Conservation (phyloP, 2,888 invertebrate species). For the Fabriciana adippe region DNA sequence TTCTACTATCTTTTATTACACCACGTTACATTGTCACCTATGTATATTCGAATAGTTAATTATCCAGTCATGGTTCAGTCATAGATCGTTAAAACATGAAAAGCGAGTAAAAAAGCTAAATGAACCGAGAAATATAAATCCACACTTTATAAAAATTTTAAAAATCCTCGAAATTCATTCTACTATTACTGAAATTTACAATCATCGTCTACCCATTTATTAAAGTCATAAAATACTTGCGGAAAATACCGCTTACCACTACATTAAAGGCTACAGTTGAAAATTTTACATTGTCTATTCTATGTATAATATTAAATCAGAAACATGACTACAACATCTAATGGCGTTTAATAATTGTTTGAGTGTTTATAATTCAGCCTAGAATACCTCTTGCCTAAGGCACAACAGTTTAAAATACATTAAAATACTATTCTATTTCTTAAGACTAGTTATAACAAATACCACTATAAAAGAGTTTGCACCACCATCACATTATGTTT, state of each 20-base stretch:
- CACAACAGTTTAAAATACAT: constrained; percentile 57
- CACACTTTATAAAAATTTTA: constrained; percentile 42
- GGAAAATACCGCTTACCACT: constrained; percentile 61
- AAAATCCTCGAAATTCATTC: constrained; percentile 51
- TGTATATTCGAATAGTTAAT: constrained; percentile 38
- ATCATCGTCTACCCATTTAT: constrained; percentile 45
- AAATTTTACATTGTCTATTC: constrained; percentile 60
- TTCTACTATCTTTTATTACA: constrained; percentile 22
- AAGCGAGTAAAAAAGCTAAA: constrained; percentile 75
- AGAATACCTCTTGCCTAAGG: constrained; percentile 60
- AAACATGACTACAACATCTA: constrained; percentile 40
- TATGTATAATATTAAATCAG: constrained; percentile 50
- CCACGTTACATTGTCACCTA: neutral
- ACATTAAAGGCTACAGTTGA: constrained; percentile 62
- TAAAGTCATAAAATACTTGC: constrained; percentile 53
- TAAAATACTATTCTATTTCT: constrained; percentile 60
- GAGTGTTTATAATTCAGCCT: constrained; percentile 38
- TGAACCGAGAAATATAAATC: constrained; percentile 56
- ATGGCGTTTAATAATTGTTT: constrained; percentile 36
- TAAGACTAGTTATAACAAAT: constrained; percentile 64
- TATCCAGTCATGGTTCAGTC: constrained; percentile 64
- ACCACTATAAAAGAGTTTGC: constrained; percentile 75
- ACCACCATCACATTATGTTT: constrained; percentile 75
- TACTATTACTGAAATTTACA: constrained; percentile 59
- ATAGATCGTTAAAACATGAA: constrained; percentile 67